Conservation (phyloP, 2,888 invertebrate species). For the Mellilla xanthometata region DNA sequence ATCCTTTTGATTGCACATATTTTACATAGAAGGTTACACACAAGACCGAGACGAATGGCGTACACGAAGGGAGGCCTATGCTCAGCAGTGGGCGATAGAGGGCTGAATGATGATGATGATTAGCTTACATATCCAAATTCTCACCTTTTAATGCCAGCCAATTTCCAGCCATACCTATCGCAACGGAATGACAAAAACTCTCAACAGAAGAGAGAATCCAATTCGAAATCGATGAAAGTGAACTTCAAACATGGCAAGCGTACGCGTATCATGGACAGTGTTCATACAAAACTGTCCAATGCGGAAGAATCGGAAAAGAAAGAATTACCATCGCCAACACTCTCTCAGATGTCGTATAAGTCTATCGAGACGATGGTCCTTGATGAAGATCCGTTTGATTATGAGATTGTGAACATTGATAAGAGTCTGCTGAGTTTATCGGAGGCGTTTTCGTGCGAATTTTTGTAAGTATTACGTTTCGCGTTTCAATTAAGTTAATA, state of each 20-base stretch:
- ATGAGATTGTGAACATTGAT: slow-evolving; percentile 73
- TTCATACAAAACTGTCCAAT: slow-evolving; percentile 11
- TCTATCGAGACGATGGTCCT: slow-evolving; percentile 43
- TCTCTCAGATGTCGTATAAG: slow-evolving; percentile 30
- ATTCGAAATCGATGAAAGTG: slow-evolving; percentile 43
- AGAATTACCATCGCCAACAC: slow-evolving; percentile 31
- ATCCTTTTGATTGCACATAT: no score
- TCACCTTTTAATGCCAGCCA: background rate
- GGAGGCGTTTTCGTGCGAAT: slow-evolving; percentile 36
- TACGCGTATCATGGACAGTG: background rate
- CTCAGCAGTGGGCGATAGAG: no score
- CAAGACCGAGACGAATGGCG: no score
- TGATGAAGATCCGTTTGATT: slow-evolving; percentile 69
- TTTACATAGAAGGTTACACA: no score
- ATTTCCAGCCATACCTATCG: background rate
- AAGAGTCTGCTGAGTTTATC: slow-evolving; percentile 46
- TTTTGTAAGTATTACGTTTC: slow-evolving; percentile 40
- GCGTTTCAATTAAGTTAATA: no score
- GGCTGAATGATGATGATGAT: no score
- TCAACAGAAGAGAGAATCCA: background rate
- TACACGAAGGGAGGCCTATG: no score
- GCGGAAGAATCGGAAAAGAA: slow-evolving; percentile 55
- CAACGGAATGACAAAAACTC: slow-evolving; percentile 25
- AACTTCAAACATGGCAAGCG: slow-evolving; percentile 38
- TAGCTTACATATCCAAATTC: no score